Evolutionary conservation across 2,113 vertebrate species (phyloP).

Genomic region (Megaceryle maxima): DNA sequence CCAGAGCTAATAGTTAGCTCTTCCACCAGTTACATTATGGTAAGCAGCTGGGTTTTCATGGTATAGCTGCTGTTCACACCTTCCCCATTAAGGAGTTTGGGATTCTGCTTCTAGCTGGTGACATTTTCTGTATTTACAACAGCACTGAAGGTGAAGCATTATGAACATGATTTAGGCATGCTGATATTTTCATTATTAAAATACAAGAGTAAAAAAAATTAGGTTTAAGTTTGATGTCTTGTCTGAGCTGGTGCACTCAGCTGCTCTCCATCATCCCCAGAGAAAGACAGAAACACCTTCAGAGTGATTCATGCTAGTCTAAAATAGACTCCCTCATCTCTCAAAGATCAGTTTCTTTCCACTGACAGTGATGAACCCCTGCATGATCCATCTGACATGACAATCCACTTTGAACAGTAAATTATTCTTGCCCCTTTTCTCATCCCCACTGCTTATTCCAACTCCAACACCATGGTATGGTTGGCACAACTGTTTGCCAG

Average conservation of each 20-base stretch:
- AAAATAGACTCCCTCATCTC: slow-evolving; percentile 40
- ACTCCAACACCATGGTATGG: not conserved
- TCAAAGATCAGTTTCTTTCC: slow-evolving; percentile 40
- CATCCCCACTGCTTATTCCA: not conserved
- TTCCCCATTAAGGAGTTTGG: not conserved
- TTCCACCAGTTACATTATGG: not conserved
- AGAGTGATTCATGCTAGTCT: slow-evolving; percentile 14
- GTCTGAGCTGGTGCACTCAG: not conserved
- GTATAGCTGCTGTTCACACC: not conserved
- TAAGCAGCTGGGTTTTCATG: not conserved
- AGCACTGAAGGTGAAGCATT: not conserved
- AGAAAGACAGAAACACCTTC: slow-evolving; percentile 29
- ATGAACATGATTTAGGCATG: not conserved
- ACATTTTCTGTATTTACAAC: not conserved
- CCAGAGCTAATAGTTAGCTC: not conserved
- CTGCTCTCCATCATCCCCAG: not conserved
- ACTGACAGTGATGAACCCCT: not conserved
- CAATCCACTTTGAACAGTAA: not conserved
- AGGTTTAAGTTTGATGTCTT: not conserved
- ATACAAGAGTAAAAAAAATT: not conserved
- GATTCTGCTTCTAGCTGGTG: not conserved
- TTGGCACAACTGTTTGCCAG: not conserved
- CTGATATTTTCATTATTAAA: not conserved
- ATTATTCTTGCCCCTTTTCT: slow-evolving; percentile 44
- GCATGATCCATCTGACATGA: not conserved